These are phyloP conservation scores for Papio anubis DNA, from an alignment of 2,113 vertebrate species.

Conservation along the genomic window DNA sequence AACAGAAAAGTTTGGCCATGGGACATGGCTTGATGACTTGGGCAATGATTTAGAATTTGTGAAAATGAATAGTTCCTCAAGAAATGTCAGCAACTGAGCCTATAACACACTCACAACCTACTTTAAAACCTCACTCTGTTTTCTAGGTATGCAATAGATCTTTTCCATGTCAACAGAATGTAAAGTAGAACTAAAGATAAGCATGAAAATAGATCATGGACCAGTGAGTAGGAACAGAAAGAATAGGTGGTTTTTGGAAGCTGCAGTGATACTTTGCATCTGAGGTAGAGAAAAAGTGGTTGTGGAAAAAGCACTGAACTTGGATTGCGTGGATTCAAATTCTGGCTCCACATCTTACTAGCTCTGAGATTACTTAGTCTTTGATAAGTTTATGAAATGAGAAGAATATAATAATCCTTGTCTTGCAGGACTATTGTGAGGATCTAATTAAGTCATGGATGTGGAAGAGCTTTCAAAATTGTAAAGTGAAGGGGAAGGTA, in stretches of 20 bases:
- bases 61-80: background rate
- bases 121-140: background rate
- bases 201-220: background rate
- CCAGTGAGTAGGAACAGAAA: background rate
- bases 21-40: background rate
- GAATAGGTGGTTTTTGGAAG: background rate
- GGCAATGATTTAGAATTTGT: background rate
- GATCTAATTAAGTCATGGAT: background rate
- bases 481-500: background rate
- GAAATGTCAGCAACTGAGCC: background rate
- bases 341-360: background rate
- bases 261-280: background rate
- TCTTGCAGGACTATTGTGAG: background rate
- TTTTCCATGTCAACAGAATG: background rate
- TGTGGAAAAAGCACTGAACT: background rate
- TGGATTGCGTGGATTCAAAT: background rate
- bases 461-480: background rate
- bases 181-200: background rate
- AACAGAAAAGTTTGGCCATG: background rate
- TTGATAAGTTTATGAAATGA: background rate
- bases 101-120: background rate
- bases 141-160: background rate
- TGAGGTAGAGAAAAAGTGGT: background rate
- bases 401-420: background rate
- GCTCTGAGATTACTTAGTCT: background rate